Percentiles rank a stretch among this genome's conserved stretches.
Evolutionary conservation across 2,888 invertebrate species (phyloP).

Genomic region (Pachliopta kotzebuea): DNA sequence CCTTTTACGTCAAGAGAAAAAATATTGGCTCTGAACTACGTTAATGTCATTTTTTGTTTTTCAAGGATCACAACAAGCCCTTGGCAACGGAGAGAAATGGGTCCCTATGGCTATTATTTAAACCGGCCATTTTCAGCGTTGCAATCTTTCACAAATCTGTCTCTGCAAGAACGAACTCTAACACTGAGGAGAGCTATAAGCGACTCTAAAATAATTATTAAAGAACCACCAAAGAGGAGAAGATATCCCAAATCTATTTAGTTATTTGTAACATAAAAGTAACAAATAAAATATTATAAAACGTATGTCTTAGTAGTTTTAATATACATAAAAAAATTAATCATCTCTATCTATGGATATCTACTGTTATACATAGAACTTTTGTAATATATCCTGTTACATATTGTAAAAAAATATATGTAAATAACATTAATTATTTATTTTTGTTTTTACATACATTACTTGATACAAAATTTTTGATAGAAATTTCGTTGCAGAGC

Average conservation of each 20-base stretch:
- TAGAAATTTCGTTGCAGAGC: background rate
- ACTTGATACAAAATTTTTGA: background rate
- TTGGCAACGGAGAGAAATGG: conserved; percentile 81
- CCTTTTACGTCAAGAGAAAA: background rate
- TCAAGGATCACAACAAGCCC: conserved; percentile 80
- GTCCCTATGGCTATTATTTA: conserved; percentile 81
- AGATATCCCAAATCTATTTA: conserved; percentile 68
- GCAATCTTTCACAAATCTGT: conserved; percentile 41
- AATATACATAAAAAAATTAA: background rate
- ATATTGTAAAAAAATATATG: no score
- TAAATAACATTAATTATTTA: background rate
- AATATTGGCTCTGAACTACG: background rate
- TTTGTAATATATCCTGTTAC: no score
- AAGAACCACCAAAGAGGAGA: conserved; percentile 58
- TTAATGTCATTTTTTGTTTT: conserved; percentile 23
- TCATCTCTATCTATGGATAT: no score
- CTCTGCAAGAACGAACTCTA: conserved; percentile 42
- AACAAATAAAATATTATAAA: background rate
- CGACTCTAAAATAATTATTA: conserved; percentile 59
- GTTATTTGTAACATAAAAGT: background rate
- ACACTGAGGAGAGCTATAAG: conserved; percentile 57
- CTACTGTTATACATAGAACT: no score
- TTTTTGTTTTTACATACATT: background rate
- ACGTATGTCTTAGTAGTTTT: background rate
- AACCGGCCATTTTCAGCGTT: conserved; percentile 65